phyloP scores from a whole-genome alignment of 2,888 invertebrate species.

The Carpatolechia fugitivella region DNA sequence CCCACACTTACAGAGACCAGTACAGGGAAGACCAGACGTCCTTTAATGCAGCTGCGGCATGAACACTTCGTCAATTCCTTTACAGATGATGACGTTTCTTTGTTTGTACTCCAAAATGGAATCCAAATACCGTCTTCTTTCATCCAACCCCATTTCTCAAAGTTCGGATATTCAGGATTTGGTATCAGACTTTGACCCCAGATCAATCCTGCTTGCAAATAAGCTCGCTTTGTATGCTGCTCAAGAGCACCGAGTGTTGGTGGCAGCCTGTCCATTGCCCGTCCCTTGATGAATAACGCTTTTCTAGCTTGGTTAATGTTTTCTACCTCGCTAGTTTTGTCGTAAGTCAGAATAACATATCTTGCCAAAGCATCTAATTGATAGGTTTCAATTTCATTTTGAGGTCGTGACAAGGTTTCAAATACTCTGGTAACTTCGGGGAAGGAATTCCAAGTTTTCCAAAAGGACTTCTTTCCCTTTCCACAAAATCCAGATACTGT shows the following conservation, averaged over 20 bases:
- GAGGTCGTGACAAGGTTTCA: background rate
- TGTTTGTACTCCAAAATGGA: slow-evolving; percentile 4
- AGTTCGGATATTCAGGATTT: slow-evolving; percentile 20
- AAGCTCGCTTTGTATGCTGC: slow-evolving; percentile 15
- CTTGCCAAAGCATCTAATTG: slow-evolving; percentile 15
- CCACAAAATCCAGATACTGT: slow-evolving; percentile 19
- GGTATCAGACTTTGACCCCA: slow-evolving; percentile 20
- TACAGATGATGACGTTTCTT: slow-evolving; percentile 18
- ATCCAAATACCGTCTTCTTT: slow-evolving; percentile 16
- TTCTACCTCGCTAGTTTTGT: slow-evolving; percentile 4
- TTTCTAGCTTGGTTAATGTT: slow-evolving; percentile 15
- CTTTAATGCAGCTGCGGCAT: slow-evolving; percentile 18
- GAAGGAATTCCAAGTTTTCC: slow-evolving; percentile 18
- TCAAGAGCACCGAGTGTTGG: slow-evolving; percentile 18
- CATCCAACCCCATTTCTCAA: slow-evolving; percentile 13
- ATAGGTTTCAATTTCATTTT: slow-evolving; percentile 14
- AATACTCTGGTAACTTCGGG: slow-evolving; percentile 18
- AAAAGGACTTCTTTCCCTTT: too few relatives aligned
- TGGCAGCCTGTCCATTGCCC: slow-evolving; percentile 20
- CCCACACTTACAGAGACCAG: too few relatives aligned
- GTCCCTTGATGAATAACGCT: slow-evolving; percentile 17
- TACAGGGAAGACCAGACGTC: slow-evolving; percentile 11
- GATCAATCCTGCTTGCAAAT: slow-evolving; percentile 22
- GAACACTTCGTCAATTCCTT: slow-evolving; percentile 18
- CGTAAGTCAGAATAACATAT: slow-evolving; percentile 12